A percentile compares a stretch with the other conserved stretches of the same genome.
Evolutionary conservation across 1,140 invertebrate species (phyloP).

Genomic region (Saxidomus purpurata): DNA sequence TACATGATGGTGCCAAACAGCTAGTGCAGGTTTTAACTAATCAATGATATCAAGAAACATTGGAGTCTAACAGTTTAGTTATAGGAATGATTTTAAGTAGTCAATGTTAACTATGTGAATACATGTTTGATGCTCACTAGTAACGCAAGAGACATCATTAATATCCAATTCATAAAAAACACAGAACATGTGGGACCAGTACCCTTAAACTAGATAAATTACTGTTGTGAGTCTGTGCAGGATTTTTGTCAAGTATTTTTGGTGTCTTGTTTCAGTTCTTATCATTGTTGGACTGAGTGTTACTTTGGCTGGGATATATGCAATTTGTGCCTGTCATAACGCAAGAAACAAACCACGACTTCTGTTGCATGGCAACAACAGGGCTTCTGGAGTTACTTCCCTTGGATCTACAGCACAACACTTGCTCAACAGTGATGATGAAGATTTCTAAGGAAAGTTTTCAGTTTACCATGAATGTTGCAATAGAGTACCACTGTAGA

Average conservation of each 20-base stretch:
- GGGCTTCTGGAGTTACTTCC: constrained; percentile 28
- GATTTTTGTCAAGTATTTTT: background rate
- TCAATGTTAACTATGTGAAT: background rate
- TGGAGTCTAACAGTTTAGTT: no score
- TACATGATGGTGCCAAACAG: no score
- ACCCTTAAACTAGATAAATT: background rate
- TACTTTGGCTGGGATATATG: constrained; percentile 63
- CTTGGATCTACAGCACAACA: constrained; percentile 41
- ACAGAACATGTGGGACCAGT: background rate
- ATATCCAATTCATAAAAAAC: background rate
- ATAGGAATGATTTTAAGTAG: no score
- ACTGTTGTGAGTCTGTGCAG: background rate
- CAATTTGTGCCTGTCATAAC: constrained; percentile 68
- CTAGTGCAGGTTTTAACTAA: no score
- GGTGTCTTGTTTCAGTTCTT: constrained; percentile 66
- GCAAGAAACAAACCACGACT: constrained; percentile 50
- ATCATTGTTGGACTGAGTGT: constrained; percentile 64
- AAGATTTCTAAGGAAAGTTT: constrained; percentile 65
- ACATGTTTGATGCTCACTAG: background rate
- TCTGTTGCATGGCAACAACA: constrained; percentile 21
- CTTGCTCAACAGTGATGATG: constrained; percentile 53
- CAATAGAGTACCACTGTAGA: no score
- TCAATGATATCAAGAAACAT: no score
- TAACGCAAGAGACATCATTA: background rate
- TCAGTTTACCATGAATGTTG: no score